A percentile compares a stretch with the other conserved stretches of the same genome.
Conservation (phyloP, 2,888 invertebrate genomes). For the Diarsia rubi region DNA sequence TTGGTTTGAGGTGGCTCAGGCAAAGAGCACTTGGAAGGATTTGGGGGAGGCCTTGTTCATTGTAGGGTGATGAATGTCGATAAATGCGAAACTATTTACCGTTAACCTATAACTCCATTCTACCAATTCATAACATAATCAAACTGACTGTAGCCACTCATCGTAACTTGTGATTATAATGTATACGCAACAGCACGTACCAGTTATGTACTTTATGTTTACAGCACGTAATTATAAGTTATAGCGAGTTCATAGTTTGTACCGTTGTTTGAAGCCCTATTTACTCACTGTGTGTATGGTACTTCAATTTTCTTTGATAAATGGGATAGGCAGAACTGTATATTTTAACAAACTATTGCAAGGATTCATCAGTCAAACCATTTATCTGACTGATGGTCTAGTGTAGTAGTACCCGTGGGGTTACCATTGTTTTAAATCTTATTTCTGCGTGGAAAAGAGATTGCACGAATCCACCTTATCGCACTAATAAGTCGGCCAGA, state of each 20-base stretch:
- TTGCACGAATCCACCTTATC: no score
- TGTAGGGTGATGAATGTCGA: no score
- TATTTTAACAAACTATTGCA: neutral
- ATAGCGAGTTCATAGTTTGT: slow-evolving; percentile 9
- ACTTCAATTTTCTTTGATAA: neutral
- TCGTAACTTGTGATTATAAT: slow-evolving; percentile 28
- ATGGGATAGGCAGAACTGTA: neutral
- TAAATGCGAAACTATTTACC: neutral
- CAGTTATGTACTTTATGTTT: slow-evolving; percentile 14
- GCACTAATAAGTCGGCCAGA: neutral
- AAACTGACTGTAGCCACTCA: slow-evolving; percentile 9
- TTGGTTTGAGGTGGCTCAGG: no score
- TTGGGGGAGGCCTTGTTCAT: no score
- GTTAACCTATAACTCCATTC: neutral
- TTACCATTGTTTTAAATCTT: no score
- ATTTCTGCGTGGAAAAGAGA: no score
- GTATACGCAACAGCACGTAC: slow-evolving; percentile 14
- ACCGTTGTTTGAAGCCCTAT: slow-evolving; percentile 39
- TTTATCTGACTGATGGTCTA: neutral
- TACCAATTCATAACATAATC: slow-evolving; percentile 20
- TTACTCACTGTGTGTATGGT: slow-evolving; percentile 9
- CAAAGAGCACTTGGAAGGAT: no score
- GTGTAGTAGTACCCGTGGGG: neutral
- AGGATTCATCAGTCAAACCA: neutral
- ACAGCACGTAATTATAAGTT: slow-evolving; percentile 33